Evolutionary conservation across 92 coral and sea anemone genomes (phyloP).

Genomic region (Porites divaricata): DNA sequence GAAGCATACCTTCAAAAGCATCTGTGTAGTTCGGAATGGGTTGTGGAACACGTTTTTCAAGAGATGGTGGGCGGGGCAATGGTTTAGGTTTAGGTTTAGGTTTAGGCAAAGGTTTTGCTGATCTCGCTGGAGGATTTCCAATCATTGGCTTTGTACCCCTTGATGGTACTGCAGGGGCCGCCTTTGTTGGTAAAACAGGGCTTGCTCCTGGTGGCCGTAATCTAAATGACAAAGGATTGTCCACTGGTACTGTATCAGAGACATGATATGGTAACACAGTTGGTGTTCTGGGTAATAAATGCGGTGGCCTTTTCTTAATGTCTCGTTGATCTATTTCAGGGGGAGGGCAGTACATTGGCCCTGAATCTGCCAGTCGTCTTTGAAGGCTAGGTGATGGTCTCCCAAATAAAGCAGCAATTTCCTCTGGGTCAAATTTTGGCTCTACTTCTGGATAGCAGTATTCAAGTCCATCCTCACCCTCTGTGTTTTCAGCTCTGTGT

Average conservation of each 20-base stretch:
- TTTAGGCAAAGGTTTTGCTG: not conserved
- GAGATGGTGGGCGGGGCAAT: conserved; percentile 32
- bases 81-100: conserved; percentile 34
- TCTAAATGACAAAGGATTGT: not conserved
- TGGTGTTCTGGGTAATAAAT: not conserved
- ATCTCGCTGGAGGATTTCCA: not conserved
- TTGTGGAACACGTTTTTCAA: not conserved
- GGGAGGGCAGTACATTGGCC: conserved; percentile 57
- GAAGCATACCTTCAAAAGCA: not conserved
- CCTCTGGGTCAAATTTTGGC: conserved; percentile 31
- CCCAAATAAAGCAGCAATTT: conserved; percentile 22
- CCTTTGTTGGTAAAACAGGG: not conserved
- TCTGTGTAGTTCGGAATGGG: not conserved
- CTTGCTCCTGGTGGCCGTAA: not conserved
- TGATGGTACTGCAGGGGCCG: conserved; percentile 6
- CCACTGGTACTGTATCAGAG: not conserved
- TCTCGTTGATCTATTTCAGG: conserved; percentile 31
- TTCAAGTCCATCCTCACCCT: not conserved
- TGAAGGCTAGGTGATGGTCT: not conserved
- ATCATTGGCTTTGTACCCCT: conserved; percentile 4
- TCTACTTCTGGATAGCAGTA: conserved; percentile 52
- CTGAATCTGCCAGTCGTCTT: not conserved
- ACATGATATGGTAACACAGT: not conserved
- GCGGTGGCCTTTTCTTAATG: conserved; percentile 2
- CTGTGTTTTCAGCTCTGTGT: not conserved